phyloP scores from a whole-genome alignment of 2,888 invertebrate genomes.

The Sinhomidia bicolor region DNA sequence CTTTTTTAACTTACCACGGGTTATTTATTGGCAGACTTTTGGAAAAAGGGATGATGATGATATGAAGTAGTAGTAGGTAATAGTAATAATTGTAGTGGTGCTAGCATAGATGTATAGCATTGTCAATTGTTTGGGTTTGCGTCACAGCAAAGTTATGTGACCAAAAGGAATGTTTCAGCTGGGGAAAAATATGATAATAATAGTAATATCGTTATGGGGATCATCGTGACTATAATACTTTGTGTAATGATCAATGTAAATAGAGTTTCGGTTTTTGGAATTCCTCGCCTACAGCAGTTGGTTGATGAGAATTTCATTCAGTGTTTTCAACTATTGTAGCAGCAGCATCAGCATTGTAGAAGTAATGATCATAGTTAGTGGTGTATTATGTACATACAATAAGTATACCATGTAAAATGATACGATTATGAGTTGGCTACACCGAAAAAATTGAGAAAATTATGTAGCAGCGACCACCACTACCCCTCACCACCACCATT shows the following conservation, averaged over 20 bases:
- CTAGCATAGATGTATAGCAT: too few relatives aligned
- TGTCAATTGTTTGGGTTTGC: neutral
- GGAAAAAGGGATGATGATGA: neutral
- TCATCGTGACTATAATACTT: too few relatives aligned
- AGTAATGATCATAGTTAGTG: too few relatives aligned
- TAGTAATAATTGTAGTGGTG: too few relatives aligned
- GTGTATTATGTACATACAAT: too few relatives aligned
- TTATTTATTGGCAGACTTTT: neutral
- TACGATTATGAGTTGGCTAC: neutral
- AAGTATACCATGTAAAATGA: neutral
- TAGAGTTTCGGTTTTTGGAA: neutral
- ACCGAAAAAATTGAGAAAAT: neutral
- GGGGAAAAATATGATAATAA: neutral
- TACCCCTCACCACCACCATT: too few relatives aligned
- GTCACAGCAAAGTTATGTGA: neutral
- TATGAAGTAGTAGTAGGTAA: too few relatives aligned
- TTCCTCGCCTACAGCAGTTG: neutral
- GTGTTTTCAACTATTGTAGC: neutral
- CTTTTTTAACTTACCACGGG: neutral
- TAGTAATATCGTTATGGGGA: neutral
- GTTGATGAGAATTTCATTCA: too few relatives aligned
- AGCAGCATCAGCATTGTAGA: too few relatives aligned
- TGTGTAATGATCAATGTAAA: neutral
- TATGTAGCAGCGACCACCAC: neutral
- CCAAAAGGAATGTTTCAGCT: neutral